Evolutionary conservation across 2,797 vertebrate species (phyloP), one percentile per base, ranked within the genome.

Genomic region (Sparus aurata): DNA sequence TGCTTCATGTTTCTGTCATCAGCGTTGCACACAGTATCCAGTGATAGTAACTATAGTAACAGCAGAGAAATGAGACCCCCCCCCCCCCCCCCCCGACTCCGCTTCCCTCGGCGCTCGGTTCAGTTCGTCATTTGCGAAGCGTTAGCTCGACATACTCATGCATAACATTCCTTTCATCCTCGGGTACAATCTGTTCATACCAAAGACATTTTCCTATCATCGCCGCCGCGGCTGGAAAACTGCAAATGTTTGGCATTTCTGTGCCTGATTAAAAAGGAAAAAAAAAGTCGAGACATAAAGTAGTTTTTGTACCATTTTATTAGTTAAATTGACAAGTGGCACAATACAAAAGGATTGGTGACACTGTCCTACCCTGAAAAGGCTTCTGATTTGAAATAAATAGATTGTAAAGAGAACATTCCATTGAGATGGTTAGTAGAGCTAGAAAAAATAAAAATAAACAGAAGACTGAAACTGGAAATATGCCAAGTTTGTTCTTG

Each of bases 321-420:
- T 93, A 83, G 86, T 88, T 67, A 66, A 55, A 79, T 58, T 79
- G 75, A 91, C 77, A 72, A 43, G 72, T 2, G 78, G 71, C 84
- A 89, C 85, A 72, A 84, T 71, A 82, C 84, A 85, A 38, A 38
- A 80, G 38, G 75, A 84, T 73, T 74, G 72, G 49, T 72, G 82
- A 75, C 82, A 68, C 76, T 11, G 73, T 85, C 71, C 85, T 91
- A 89, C 77, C 76, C 75, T 87, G 80, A 87, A 85, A 85, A 82
- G 75, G 59, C 72, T 90, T 72, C 71, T 65, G 45, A 73, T 83
- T 77, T 80, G 61, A 87, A 94, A 94, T 93, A 94, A 94, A 94
- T 92, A 90, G 73, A 73, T 78, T 80, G 59, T 79, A 79, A 86
- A 84, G 64, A 83, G 45, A 81, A 89, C 41, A 11, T 58, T 76